Evolutionary conservation across 2,113 vertebrate species (phyloP).

Genomic region (Pteropus alecto): DNA sequence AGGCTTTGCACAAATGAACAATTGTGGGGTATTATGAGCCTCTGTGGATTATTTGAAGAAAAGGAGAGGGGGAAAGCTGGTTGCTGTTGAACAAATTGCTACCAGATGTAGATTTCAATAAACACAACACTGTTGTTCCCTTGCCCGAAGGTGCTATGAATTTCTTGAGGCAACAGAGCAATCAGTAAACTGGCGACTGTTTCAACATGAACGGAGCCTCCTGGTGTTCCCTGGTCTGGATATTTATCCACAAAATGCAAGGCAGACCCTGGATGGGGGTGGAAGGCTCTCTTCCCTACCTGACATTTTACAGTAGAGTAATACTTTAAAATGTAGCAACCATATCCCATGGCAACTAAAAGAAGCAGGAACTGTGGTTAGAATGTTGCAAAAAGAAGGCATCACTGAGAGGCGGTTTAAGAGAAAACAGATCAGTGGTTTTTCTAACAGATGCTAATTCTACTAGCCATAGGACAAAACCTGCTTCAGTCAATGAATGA

Average conservation of each 20-base stretch:
- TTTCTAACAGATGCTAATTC: background rate
- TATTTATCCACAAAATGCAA: background rate
- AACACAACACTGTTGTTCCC: slow-evolving; percentile 72
- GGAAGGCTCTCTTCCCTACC: background rate
- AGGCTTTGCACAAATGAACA: slow-evolving; percentile 69
- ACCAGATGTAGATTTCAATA: slow-evolving; percentile 85
- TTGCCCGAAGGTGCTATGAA: slow-evolving; percentile 75
- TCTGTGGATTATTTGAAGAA: slow-evolving; percentile 73
- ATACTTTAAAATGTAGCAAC: background rate
- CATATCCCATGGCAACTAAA: background rate
- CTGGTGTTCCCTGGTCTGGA: background rate
- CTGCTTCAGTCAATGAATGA: background rate
- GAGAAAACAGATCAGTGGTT: background rate
- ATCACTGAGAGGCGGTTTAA: background rate
- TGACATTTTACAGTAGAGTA: background rate
- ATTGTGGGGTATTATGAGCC: slow-evolving; percentile 74
- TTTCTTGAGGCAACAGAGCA: slow-evolving; percentile 72
- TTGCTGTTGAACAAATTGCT: slow-evolving; percentile 81
- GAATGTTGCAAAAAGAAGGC: background rate
- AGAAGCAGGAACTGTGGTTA: background rate
- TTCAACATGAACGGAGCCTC: slow-evolving; percentile 30
- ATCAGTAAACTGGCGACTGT: slow-evolving; percentile 17
- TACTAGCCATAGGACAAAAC: background rate
- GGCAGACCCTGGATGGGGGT: background rate
- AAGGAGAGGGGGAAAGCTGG: slow-evolving; percentile 53